Evolutionary conservation across 2,113 vertebrate species (phyloP).

Genomic region (Phocoena phocoena): DNA sequence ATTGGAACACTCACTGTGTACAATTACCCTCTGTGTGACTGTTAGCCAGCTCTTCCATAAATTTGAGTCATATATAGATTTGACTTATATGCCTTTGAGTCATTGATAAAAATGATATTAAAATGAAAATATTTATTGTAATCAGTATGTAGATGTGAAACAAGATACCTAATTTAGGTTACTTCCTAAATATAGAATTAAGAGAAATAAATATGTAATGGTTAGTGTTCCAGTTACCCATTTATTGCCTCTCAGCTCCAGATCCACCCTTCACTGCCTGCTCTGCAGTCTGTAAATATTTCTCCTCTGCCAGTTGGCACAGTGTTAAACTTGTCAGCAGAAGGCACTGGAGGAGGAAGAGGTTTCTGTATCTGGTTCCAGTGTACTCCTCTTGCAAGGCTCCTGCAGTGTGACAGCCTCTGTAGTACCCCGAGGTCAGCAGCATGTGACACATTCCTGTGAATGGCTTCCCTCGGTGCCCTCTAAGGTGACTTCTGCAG

Average conservation of each 20-base stretch:
- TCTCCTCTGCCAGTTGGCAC: not conserved
- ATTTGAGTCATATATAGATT: not conserved
- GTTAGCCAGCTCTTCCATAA: not conserved
- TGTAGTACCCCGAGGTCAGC: not conserved
- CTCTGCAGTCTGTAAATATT: not conserved
- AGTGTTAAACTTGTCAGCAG: not conserved
- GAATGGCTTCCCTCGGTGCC: not conserved
- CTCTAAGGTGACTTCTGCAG: not conserved
- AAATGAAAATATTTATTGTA: not conserved
- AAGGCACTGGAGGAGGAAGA: not conserved
- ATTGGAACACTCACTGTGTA: not conserved
- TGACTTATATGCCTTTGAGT: not conserved
- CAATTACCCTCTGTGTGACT: not conserved
- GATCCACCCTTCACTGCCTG: not conserved
- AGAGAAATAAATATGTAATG: not conserved
- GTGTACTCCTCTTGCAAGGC: not conserved
- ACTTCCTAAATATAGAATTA: not conserved
- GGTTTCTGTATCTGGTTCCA: not conserved
- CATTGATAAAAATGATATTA: not conserved
- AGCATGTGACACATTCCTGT: not conserved
- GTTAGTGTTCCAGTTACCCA: not conserved
- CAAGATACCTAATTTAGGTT: not conserved
- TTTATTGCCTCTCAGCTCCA: not conserved
- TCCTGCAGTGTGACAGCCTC: not conserved
- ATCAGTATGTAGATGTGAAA: not conserved